phyloP scores from a whole-genome alignment of 2,888 invertebrate species.

The Laspeyria flexula region DNA sequence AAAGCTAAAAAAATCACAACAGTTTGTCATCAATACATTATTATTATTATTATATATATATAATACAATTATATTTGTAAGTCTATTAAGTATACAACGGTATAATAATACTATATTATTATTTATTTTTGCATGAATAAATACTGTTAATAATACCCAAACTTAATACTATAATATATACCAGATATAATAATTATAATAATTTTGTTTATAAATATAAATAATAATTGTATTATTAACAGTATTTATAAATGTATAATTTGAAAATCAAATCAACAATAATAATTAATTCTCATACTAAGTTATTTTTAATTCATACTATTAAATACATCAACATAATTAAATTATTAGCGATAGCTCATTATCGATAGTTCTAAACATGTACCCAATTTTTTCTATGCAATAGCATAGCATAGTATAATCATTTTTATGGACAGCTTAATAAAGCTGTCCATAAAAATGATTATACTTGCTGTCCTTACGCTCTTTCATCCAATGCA shows the following conservation, averaged over 20 bases:
- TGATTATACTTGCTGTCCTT: too few relatives aligned
- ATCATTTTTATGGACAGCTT: too few relatives aligned
- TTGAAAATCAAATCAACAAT: constrained; percentile 45
- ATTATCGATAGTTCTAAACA: neutral
- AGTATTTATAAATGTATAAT: constrained; percentile 19
- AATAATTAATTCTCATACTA: constrained; percentile 24
- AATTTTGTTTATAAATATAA: neutral
- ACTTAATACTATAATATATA: too few relatives aligned
- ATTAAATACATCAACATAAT: constrained; percentile 12
- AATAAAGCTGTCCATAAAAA: too few relatives aligned
- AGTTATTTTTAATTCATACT: constrained; percentile 23
- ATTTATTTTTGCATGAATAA: constrained; percentile 13
- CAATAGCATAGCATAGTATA: too few relatives aligned
- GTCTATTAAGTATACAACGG: constrained; percentile 14
- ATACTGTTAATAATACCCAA: constrained; percentile 19
- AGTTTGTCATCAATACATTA: constrained; percentile 30
- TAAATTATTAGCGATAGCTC: neutral
- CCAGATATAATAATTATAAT: too few relatives aligned
- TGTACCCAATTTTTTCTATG: too few relatives aligned
- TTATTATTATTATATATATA: neutral
- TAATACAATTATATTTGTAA: constrained; percentile 3
- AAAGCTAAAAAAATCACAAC: constrained; percentile 48
- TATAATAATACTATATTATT: constrained; percentile 20
- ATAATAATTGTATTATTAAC: constrained; percentile 9
- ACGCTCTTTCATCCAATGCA: too few relatives aligned